Evolutionary conservation across 1,140 invertebrate species (phyloP), one percentile per base, ranked within the genome.

Genomic region (Neodiprion fabricii): DNA sequence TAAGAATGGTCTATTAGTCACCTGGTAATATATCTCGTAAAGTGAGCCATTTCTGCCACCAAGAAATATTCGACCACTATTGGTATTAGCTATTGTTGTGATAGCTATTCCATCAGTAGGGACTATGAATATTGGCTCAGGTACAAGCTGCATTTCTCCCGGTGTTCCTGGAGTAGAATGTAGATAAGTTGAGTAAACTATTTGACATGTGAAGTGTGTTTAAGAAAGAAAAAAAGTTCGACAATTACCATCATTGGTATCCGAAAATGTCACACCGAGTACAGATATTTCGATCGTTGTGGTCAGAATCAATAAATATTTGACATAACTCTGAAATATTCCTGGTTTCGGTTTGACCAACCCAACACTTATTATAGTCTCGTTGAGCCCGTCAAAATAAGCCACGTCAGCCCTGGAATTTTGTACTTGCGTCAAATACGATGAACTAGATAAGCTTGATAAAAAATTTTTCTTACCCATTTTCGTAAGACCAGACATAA

Each of bases 11-110:
- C 11, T 17, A 17, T 8, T 9, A 4, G 14, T 78, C 89, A 96
- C 95, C 90, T 97, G 96, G 90, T 99, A 99, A 80, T 92, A 92
- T 79, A 99, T 93, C 92, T 99, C 98, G 91, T 96, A 99, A 1
- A 99, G 87, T 80, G 93, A 95, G 12, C 98, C 97, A 90, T 99
- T 97, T 87, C 94, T 95, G 61, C 95, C 97, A 40, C 97, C 97
- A 82, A 99, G 92, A 86, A 99, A 99, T 79, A 99, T 96, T 78
- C 98, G 91, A 0, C 98, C 98, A 84, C 91, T 92, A 40, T 90
- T 90, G 1, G 96, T 95, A 49, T 96, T 95, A 69, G 92, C 91
- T 72, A 99, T 95, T 72, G 93, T 94, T 74, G 94, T 93, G 76
- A 99, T 95, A 73, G 94, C 93, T 17, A 95, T 91, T 78, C 96